Percentiles rank a stretch among this genome's conserved stretches.
Evolutionary conservation across 1,140 invertebrate genomes (phyloP).

Genomic region (Portunus trituberculatus): DNA sequence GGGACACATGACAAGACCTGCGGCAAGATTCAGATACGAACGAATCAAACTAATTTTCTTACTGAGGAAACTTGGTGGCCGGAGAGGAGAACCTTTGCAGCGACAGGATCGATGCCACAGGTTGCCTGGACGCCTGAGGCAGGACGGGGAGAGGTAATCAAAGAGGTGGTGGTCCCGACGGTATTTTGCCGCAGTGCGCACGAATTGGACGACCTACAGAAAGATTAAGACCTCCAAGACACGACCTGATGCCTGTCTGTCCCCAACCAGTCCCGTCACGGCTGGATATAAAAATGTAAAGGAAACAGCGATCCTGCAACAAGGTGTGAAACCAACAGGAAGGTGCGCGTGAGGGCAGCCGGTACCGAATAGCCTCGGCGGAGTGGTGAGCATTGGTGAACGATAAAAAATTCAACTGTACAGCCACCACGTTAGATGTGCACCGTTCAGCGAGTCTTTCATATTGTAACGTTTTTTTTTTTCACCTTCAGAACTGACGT

Average conservation of each 20-base stretch:
- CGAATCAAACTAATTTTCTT: too few species aligned
- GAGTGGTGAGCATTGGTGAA: too few species aligned
- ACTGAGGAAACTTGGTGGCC: not conserved
- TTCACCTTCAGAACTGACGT: not conserved
- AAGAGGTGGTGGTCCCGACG: not conserved
- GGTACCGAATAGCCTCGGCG: not conserved
- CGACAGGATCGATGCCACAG: not conserved
- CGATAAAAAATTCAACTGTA: too few species aligned
- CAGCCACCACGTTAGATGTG: too few species aligned
- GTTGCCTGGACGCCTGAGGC: not conserved
- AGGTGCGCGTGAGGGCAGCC: not conserved
- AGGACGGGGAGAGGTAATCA: not conserved
- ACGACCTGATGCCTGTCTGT: not conserved
- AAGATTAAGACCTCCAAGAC: not conserved
- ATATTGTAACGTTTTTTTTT: not conserved
- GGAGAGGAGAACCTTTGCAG: not conserved
- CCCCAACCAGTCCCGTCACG: not conserved
- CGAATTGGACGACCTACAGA: not conserved
- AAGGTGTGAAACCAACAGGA: not conserved
- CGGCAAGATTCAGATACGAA: too few species aligned
- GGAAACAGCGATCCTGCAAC: not conserved
- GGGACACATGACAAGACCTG: too few species aligned
- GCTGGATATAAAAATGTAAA: not conserved
- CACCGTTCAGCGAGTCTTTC: too few species aligned
- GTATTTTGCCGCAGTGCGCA: slow-evolving; percentile 7